A percentile compares a stretch with the other conserved stretches of the same genome.
Evolutionary conservation across 2,113 vertebrate species (phyloP).

Genomic region (Scomber scombrus): DNA sequence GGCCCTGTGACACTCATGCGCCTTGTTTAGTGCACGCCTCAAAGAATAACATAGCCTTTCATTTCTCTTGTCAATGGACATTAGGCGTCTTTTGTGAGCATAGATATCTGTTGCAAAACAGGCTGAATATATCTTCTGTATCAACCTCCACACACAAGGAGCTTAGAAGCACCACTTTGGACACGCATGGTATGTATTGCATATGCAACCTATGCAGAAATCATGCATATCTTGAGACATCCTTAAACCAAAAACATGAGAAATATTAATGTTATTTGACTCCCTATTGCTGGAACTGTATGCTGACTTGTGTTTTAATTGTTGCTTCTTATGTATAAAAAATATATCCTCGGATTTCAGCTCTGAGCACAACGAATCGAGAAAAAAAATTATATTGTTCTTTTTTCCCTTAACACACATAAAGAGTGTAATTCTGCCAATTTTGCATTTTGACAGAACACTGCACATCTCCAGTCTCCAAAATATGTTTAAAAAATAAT

Average conservation of each 20-base stretch:
- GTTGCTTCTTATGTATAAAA: background rate
- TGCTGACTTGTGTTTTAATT: no score
- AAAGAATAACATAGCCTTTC: background rate
- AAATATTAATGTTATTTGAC: no score
- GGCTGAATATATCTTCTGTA: background rate
- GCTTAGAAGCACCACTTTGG: no score
- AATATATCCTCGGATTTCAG: background rate
- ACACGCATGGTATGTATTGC: no score
- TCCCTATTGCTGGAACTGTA: no score
- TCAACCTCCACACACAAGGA: background rate
- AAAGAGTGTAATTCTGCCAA: slow-evolving; percentile 2
- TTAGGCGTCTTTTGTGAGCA: background rate
- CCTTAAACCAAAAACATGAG: no score
- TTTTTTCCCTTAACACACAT: background rate
- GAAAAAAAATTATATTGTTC: background rate
- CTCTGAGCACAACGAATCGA: background rate
- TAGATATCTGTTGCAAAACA: background rate
- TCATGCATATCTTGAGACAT: no score
- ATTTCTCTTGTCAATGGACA: background rate
- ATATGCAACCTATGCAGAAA: no score
- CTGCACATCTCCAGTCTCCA: background rate
- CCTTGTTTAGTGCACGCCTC: background rate
- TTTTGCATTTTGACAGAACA: slow-evolving; percentile 13
- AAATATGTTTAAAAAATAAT: slow-evolving; percentile 25
- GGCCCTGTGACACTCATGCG: no score